phyloP scores from a whole-genome alignment of 2,797 vertebrate genomes.

The Semaprochilodus insignis region DNA sequence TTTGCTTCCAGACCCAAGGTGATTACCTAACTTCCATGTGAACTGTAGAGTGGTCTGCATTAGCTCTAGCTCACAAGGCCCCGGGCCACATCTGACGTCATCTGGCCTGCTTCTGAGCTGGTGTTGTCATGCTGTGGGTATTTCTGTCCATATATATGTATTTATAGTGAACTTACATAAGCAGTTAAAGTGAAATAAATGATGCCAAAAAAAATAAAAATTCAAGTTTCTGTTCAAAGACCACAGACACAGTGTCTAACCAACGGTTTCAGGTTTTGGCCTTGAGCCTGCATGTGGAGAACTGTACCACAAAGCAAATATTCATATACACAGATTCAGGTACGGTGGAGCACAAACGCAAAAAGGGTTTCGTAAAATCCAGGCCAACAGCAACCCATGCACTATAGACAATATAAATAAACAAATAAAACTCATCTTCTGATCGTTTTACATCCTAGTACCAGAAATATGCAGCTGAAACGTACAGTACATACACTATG shows the following conservation, averaged over 20 bases:
- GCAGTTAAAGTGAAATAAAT: not conserved
- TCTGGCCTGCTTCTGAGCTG: not conserved
- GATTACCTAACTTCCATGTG: not conserved
- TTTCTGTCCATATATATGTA: not conserved
- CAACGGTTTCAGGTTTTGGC: slow-evolving; percentile 61
- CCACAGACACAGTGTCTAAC: slow-evolving; percentile 23
- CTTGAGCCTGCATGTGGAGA: slow-evolving; percentile 60
- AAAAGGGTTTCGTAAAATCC: slow-evolving; percentile 48
- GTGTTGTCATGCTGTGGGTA: not conserved
- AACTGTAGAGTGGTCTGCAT: not conserved
- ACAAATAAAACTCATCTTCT: slow-evolving; percentile 58
- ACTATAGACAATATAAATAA: slow-evolving; percentile 57
- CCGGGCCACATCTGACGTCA: not conserved
- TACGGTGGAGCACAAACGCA: slow-evolving; percentile 62
- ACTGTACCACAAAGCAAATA: slow-evolving; percentile 67
- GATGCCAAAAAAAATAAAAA: not conserved
- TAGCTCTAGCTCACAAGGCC: not conserved
- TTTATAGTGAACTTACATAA: not conserved
- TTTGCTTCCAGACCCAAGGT: not conserved
- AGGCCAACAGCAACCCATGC: slow-evolving; percentile 70
- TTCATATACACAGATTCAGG: slow-evolving; percentile 66
- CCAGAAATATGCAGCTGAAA: slow-evolving; percentile 61
- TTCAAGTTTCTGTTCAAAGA: slow-evolving; percentile 41
- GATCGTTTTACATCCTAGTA: slow-evolving; percentile 61
- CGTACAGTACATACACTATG: slow-evolving; percentile 53